Conservation (phyloP, 2,113 vertebrate species). For the Progne subis region DNA sequence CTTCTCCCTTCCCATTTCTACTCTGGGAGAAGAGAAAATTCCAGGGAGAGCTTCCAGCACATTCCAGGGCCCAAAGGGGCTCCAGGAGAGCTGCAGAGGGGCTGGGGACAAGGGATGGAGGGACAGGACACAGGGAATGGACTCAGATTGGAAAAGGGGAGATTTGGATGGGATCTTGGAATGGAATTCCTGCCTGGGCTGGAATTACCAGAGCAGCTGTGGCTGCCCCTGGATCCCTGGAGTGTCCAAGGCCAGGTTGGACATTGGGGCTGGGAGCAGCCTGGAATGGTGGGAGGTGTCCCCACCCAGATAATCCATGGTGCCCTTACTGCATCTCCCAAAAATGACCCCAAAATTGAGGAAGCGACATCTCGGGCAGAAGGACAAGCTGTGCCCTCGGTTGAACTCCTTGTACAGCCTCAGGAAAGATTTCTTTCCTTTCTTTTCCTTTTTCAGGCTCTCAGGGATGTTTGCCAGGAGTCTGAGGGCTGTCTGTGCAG, state of each 20-base stretch:
- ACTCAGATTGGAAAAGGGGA: background rate
- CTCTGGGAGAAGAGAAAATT: accelerated
- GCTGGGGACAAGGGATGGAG: background rate
- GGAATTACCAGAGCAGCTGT: background rate
- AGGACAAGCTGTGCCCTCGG: accelerated
- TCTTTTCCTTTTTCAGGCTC: background rate
- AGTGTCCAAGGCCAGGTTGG: background rate
- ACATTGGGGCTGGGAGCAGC: background rate
- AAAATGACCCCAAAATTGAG: accelerated
- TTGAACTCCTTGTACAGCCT: background rate
- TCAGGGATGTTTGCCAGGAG: background rate
- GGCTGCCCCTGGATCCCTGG: background rate
- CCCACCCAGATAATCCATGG: accelerated
- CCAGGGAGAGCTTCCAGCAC: background rate
- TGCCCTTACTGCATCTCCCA: accelerated
- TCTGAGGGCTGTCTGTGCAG: background rate
- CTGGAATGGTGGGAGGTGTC: accelerated
- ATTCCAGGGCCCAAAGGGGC: background rate
- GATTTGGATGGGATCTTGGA: background rate
- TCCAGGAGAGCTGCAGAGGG: background rate
- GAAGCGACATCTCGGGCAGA: accelerated
- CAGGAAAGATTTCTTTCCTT: background rate
- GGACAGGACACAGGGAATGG: background rate
- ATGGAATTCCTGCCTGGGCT: background rate
- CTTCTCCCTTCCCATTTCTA: background rate